A percentile compares a stretch with the other conserved stretches of the same genome.
phyloP scores from a whole-genome alignment of 2,113 vertebrate genomes.

The Theristicus caerulescens region DNA sequence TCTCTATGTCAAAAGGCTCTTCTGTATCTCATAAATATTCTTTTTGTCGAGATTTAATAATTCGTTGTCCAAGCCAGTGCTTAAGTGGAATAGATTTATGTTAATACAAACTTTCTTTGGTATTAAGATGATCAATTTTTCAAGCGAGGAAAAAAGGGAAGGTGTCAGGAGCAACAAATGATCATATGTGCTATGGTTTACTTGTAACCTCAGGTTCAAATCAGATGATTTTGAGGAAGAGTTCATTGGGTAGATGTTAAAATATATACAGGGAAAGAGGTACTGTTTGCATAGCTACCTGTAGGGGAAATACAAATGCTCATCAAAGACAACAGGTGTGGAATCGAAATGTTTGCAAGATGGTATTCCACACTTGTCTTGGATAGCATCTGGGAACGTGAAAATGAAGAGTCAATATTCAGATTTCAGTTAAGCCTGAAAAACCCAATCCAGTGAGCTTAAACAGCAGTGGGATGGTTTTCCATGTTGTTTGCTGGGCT shows the following conservation, averaged over 20 bases:
- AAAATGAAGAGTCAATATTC: conserved; percentile 27
- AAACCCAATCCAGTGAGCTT: neutral
- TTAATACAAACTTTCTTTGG: conserved; percentile 55
- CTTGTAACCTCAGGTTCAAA: neutral
- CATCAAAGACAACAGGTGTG: neutral
- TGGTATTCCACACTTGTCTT: neutral
- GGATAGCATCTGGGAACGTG: neutral
- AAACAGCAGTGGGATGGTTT: neutral
- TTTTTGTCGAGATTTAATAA: conserved; percentile 62
- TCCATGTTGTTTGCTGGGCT: neutral
- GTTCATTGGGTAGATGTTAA: neutral
- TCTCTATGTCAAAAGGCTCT: conserved; percentile 50
- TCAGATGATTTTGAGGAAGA: neutral
- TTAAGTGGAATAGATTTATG: conserved; percentile 66
- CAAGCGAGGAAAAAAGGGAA: conserved; percentile 16
- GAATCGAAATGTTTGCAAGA: neutral
- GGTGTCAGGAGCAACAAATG: conserved; percentile 30
- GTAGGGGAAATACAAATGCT: neutral
- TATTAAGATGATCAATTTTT: conserved; percentile 46
- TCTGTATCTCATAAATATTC: conserved; percentile 49
- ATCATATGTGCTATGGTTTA: neutral
- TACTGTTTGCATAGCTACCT: neutral
- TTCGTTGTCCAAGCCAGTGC: conserved; percentile 38
- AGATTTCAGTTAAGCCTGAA: neutral
- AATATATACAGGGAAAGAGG: neutral